These are phyloP conservation scores for Pangasianodon gigas DNA, from an alignment of 2,113 vertebrate species.

Conservation along the genomic window DNA sequence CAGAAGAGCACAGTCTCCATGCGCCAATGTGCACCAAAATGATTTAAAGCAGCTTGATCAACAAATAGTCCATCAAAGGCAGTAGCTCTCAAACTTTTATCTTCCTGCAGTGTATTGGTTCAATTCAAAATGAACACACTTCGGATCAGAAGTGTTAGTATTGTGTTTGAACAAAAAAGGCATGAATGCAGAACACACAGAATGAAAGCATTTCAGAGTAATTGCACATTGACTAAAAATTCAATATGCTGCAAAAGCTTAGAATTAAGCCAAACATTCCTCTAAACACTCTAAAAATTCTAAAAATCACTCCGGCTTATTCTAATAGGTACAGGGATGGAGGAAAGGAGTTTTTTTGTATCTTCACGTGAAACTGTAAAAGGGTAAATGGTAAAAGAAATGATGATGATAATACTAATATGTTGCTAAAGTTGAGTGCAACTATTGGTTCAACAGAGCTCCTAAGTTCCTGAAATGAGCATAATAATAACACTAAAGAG, in stretches of 20 bases:
- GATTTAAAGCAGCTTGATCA: neutral
- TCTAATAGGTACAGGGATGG: neutral
- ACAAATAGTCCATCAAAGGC: constrained; percentile 2
- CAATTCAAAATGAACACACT: constrained; percentile 1
- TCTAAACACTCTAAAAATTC: neutral
- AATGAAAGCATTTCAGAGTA: constrained; percentile 9
- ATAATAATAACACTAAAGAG: constrained; percentile 3
- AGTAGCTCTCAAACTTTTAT: neutral
- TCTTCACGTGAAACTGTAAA: neutral
- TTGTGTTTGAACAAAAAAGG: constrained; percentile 1
- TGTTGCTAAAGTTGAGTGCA: neutral
- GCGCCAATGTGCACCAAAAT: neutral
- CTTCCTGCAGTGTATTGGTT: neutral
- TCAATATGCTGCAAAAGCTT: neutral
- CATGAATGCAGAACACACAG: constrained; percentile 2
- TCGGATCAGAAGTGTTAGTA: constrained; percentile 3
- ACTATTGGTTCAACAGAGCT: neutral
- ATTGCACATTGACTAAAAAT: constrained; percentile 14
- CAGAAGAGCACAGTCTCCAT: neutral
- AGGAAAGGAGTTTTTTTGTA: neutral
- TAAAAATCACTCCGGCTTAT: neutral
- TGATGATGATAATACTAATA: neutral
- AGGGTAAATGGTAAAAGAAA: neutral
- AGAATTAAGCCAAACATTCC: neutral
- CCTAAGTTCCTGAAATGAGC: constrained; percentile 10